A percentile compares a stretch with the other conserved stretches of the same genome.
These are phyloP conservation scores for Saimiri boliviensis DNA, from an alignment of 2,113 vertebrate species.

Conservation along the genomic window DNA sequence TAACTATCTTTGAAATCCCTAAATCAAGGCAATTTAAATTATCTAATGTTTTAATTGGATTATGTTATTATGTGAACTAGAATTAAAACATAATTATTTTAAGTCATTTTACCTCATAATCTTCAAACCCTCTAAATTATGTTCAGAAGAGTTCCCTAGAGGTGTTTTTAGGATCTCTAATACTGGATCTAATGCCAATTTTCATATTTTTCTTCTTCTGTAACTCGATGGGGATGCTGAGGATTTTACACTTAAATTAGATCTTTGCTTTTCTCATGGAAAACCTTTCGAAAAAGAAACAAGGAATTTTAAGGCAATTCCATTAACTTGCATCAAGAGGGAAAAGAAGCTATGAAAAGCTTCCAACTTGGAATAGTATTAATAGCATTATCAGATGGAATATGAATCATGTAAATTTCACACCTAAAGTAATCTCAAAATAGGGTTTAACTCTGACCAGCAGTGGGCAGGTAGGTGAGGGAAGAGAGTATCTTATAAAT, in stretches of 20 bases:
- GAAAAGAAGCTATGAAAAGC: background rate
- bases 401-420: background rate
- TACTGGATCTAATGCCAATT: background rate
- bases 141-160: background rate
- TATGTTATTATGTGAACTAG: background rate
- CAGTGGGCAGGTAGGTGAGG: background rate
- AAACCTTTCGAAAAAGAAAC: background rate
- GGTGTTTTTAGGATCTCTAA: background rate
- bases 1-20: background rate
- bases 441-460: background rate
- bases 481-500: background rate
- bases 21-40: background rate
- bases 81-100: background rate
- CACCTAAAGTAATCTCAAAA: background rate
- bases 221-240: background rate
- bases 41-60: background rate
- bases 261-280: background rate
- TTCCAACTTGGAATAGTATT: background rate
- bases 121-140: background rate
- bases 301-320: background rate
- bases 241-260: background rate
- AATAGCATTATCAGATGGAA: background rate
- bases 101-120: background rate
- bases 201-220: background rate
- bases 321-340: background rate